Evolutionary conservation across 2,113 vertebrate species (phyloP).

Genomic region (Ctenodactylus gundi): DNA sequence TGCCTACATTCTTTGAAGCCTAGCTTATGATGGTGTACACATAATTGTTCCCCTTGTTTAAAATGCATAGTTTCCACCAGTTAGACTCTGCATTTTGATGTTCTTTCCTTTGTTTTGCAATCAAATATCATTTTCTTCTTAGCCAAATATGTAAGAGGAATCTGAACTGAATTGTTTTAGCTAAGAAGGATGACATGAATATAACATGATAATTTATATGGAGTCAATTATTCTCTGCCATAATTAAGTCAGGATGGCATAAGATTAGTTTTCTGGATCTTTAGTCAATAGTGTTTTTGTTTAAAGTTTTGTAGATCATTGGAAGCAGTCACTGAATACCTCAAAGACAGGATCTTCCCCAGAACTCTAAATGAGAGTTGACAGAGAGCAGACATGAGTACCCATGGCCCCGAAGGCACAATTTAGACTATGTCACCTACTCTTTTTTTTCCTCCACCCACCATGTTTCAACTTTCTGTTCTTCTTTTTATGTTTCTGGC

Average conservation of each 20-base stretch:
- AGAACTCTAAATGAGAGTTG: not conserved
- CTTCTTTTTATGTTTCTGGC: not conserved
- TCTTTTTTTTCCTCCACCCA: not conserved
- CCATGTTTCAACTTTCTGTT: not conserved
- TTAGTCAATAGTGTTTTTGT: conserved; percentile 56
- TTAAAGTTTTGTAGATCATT: conserved; percentile 50
- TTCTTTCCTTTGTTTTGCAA: conserved; percentile 63
- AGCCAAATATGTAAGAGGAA: conserved; percentile 53
- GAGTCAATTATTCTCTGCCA: conserved; percentile 34
- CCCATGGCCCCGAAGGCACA: not conserved
- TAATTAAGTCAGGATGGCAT: conserved; percentile 62
- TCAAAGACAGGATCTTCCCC: not conserved
- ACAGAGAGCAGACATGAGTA: not conserved
- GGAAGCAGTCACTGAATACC: conserved; percentile 45
- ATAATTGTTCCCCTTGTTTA: conserved; percentile 65
- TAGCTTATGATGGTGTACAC: conserved; percentile 8
- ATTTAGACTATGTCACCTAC: not conserved
- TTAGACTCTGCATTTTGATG: conserved; percentile 62
- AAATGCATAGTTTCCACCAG: conserved; percentile 66
- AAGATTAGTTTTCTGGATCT: conserved; percentile 60
- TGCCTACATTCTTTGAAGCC: conserved; percentile 48
- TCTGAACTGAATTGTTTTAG: conserved; percentile 21
- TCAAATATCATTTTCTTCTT: conserved; percentile 64
- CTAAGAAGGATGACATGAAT: conserved; percentile 50
- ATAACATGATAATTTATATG: conserved; percentile 52